phyloP scores from a whole-genome alignment of 2,113 vertebrate genomes.

The Oncorhynchus clarkii region DNA sequence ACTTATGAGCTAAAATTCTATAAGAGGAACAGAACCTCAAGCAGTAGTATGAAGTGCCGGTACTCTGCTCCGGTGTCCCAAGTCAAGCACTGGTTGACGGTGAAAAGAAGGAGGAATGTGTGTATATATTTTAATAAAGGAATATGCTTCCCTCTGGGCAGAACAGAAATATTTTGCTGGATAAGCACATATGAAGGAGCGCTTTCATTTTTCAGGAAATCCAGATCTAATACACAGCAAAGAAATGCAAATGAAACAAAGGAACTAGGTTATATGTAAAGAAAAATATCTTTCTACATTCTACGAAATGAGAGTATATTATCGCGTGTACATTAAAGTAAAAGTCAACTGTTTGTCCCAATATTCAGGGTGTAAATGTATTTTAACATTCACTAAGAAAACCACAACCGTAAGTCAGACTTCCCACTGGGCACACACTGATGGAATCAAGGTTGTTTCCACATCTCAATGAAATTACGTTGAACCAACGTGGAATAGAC shows the following conservation, averaged over 20 bases:
- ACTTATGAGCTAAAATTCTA: too few relatives aligned
- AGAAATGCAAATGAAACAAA: conserved; percentile 48
- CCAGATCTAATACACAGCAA: conserved; percentile 60
- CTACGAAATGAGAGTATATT: conserved; percentile 69
- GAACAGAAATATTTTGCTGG: conserved; percentile 73
- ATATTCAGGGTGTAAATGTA: conserved; percentile 74
- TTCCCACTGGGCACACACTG: too few relatives aligned
- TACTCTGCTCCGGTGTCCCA: too few relatives aligned
- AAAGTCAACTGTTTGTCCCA: conserved; percentile 70
- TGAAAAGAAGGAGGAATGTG: conserved; percentile 70
- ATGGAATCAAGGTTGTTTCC: too few relatives aligned
- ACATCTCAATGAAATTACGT: too few relatives aligned
- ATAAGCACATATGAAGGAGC: conserved; percentile 71
- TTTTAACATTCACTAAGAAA: conserved; percentile 66
- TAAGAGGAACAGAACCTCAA: too few relatives aligned
- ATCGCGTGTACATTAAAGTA: conserved; percentile 70
- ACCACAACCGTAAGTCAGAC: conserved; percentile 33
- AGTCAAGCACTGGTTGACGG: conserved; percentile 34
- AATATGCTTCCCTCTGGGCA: conserved; percentile 62
- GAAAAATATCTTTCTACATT: conserved; percentile 66
- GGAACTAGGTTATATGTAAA: conserved; percentile 64
- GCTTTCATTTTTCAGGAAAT: conserved; percentile 67
- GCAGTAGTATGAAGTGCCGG: too few relatives aligned
- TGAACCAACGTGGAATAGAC: too few relatives aligned
- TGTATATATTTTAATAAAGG: conserved; percentile 73